These are phyloP conservation scores for Podotricha telesiphe DNA, from an alignment of 2,888 invertebrate species.

Conservation along the genomic window DNA sequence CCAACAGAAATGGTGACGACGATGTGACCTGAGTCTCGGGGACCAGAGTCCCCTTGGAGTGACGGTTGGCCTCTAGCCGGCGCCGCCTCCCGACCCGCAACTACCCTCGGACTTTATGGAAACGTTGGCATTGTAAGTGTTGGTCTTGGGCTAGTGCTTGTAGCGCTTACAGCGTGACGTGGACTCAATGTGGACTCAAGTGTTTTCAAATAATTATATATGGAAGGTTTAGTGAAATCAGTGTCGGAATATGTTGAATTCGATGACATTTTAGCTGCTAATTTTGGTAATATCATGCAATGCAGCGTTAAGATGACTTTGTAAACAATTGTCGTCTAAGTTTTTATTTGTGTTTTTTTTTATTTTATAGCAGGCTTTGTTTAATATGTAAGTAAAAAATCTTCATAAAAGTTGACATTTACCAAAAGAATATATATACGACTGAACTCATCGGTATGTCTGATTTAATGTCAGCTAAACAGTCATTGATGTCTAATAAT, in stretches of 20 bases:
- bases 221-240: constrained; percentile 1
- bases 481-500: too few relatives aligned
- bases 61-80: constrained; percentile 67
- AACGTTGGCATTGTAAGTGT: constrained; percentile 45
- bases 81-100: constrained; percentile 37
- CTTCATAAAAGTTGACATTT: too few relatives aligned
- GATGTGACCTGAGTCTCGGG: constrained; percentile 72
- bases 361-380: too few relatives aligned
- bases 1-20: constrained; percentile 74
- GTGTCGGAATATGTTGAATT: neutral
- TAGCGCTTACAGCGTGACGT: constrained; percentile 10
- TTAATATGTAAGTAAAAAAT: too few relatives aligned
- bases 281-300: neutral
- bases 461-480: too few relatives aligned
- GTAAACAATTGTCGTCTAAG: neutral
- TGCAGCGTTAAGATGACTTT: neutral
- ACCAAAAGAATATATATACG: too few relatives aligned
- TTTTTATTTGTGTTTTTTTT: neutral
- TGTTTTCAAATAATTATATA: constrained; percentile 3
- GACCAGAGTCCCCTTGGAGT: constrained; percentile 63
- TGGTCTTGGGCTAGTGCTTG: neutral
- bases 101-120: constrained; percentile 29
- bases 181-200: constrained; percentile 1
- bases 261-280: constrained; percentile 6
- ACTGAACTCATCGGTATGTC: too few relatives aligned